Conservation (phyloP, 2,888 invertebrate genomes). For the Trissoscelio sp. region DNA sequence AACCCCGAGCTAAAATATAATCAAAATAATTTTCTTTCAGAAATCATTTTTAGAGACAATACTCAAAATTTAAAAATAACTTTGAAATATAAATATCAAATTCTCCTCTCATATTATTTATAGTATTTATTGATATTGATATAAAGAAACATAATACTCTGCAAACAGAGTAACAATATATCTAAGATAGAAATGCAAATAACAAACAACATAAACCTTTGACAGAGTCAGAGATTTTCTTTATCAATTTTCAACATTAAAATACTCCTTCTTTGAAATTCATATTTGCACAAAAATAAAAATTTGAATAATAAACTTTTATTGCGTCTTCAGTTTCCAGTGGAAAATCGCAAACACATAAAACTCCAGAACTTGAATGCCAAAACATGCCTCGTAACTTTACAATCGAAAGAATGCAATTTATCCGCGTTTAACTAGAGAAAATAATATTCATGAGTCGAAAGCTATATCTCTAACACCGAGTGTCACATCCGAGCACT, state of each 20-base stretch:
- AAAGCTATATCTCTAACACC: conserved; percentile 37
- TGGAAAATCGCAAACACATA: not conserved
- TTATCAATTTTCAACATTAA: not conserved
- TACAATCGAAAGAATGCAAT: conserved; percentile 18
- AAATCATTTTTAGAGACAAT: too few species aligned
- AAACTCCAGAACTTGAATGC: not conserved
- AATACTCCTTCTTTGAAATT: not conserved
- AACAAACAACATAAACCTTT: not conserved
- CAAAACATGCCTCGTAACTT: not conserved
- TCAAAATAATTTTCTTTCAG: too few species aligned
- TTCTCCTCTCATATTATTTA: too few species aligned
- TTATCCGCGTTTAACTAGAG: conserved; percentile 27
- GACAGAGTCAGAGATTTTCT: not conserved
- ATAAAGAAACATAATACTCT: too few species aligned
- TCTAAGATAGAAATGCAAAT: not conserved
- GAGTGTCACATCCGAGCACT: conserved; percentile 48
- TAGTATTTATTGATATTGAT: too few species aligned
- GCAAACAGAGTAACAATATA: not conserved
- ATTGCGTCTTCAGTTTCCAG: not conserved
- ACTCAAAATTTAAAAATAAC: too few species aligned
- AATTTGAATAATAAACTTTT: conserved; percentile 4
- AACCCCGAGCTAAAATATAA: too few species aligned
- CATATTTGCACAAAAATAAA: not conserved
- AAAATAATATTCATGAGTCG: conserved; percentile 29
- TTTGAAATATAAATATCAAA: too few species aligned